Evolutionary conservation across 2,797 vertebrate genomes (phyloP).

Genomic region (Austrolebias charrua): DNA sequence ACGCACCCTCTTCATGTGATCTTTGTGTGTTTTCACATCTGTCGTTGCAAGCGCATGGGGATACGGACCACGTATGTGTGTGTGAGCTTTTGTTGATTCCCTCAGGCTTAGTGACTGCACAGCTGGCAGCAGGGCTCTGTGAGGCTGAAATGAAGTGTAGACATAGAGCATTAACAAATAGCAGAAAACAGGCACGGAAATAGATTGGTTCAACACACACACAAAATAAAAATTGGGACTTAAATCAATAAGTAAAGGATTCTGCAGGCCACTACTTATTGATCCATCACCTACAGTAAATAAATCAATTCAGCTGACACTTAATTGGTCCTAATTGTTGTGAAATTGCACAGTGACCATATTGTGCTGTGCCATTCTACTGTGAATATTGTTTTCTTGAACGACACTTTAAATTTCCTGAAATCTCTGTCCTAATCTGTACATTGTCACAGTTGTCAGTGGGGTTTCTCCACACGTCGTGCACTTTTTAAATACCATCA

Average conservation of each 20-base stretch:
- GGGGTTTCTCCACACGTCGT: conserved; percentile 4
- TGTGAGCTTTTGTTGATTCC: conserved; percentile 10
- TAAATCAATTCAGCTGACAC: conserved; percentile 11
- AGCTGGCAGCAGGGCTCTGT: conserved; percentile 27
- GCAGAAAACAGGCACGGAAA: background rate
- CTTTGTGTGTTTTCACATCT: conserved; percentile 26
- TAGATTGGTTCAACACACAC: background rate
- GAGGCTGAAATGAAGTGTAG: conserved; percentile 5
- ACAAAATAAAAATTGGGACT: background rate
- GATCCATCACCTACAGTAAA: background rate
- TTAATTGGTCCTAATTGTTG: background rate
- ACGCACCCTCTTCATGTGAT: conserved; percentile 3
- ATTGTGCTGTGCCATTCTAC: conserved; percentile 4
- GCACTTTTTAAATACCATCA: conserved; percentile 11
- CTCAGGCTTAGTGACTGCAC: conserved; percentile 18
- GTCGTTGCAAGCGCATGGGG: conserved; percentile 8
- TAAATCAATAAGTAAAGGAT: background rate
- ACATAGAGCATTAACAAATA: conserved; percentile 1
- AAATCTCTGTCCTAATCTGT: conserved; percentile 63
- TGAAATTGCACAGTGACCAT: background rate
- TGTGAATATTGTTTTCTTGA: conserved; percentile 18
- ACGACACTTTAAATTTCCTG: conserved; percentile 46
- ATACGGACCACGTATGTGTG: background rate
- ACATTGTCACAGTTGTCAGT: conserved; percentile 46
- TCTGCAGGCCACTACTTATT: background rate